Base-by-base conservation (phyloP, 2,797 vertebrate genomes). In the Acomys russatus region DNA sequence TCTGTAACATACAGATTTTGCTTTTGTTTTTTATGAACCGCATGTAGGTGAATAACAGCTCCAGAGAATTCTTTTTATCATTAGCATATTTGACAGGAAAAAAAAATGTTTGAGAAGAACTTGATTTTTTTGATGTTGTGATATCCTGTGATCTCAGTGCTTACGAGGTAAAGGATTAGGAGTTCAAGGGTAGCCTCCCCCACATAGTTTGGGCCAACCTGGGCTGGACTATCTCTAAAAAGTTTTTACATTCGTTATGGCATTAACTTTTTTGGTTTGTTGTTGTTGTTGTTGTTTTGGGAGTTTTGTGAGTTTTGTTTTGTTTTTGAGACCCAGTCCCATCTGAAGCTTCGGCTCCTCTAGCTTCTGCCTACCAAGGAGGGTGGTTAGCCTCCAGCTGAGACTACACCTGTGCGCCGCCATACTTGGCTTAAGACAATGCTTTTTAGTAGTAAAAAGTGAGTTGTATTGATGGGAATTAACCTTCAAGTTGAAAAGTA, bases 11-110 rank as follows among this genome's bases (percentile, higher is more conserved):
- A 54, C n/a, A 90, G 17, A 33, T 83, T 17, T 78, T 95, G 59
- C 0, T 64, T 23, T 86, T 71, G 90, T 85, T 59, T 93, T 92
- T 96, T 89, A 91, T 93, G 70, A 96, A 28, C 89, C 14, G n/a
- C 88, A 2, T 95, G 25, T 94, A 80, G 18, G 84, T 88, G 70
- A 9, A 22, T 96, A 95, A 88, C 38, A 66, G 84, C 49, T 94
- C 76, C 44, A 90, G 18, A 79, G 23, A 71, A 74, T 59, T 74
- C 20, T 12, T 15, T 3, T 51, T 85, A 66, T 82, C 9, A 33
- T 30, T 70, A 70, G 89, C 35, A 59, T 71, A 38, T 56, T 68
- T 38, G 49, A 30, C 64, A 70, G 23, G 78, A 56, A 68, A 63
- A 68, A 63, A 88, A 64, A 44, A 84, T 66, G 49, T 44, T 38